Conservation (phyloP, 1,140 invertebrate genomes). For the Papilio polytes region DNA sequence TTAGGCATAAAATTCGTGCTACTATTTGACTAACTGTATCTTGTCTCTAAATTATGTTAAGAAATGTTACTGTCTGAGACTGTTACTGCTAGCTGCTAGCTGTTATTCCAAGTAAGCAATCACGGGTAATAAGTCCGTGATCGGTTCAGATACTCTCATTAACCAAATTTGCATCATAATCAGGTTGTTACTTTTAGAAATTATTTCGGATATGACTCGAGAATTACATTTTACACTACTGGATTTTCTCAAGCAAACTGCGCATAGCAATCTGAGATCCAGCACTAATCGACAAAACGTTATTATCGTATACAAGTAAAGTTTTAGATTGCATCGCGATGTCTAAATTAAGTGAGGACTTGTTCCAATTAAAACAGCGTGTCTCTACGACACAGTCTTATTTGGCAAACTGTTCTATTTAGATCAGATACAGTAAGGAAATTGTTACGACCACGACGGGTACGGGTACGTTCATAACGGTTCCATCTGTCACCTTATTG, state of each 20-base stretch:
- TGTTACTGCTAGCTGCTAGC: no score
- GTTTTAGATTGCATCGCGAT: background rate
- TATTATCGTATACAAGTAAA: background rate
- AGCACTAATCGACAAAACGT: background rate
- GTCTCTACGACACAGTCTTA: background rate
- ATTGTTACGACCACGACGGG: no score
- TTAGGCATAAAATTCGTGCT: background rate
- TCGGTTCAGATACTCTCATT: no score
- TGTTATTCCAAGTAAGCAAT: no score
- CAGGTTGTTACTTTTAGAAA: no score
- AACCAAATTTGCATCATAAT: no score
- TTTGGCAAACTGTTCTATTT: background rate
- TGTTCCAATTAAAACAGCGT: background rate
- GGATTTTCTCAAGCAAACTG: background rate
- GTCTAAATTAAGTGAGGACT: constrained; percentile 2
- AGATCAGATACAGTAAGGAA: background rate
- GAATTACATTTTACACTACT: no score
- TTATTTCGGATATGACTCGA: no score
- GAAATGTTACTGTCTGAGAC: no score
- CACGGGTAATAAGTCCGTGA: no score
- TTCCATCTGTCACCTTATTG: no score
- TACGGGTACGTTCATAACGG: no score
- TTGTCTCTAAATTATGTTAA: background rate
- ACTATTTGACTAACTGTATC: background rate
- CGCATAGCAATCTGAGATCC: background rate